phyloP scores from a whole-genome alignment of 2,113 vertebrate species.

The Tinamus guttatus region DNA sequence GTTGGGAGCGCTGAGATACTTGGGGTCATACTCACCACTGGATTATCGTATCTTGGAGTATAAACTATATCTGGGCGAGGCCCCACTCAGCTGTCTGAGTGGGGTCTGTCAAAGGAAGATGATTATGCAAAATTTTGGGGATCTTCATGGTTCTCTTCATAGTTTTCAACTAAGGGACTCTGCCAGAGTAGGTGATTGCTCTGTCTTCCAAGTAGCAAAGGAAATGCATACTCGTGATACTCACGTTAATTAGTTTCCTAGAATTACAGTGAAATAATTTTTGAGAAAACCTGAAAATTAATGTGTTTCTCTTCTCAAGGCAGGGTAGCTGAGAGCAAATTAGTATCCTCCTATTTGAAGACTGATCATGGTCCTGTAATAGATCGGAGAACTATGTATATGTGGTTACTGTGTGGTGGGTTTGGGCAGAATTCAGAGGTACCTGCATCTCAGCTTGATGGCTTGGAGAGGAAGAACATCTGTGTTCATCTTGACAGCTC shows the following conservation, averaged over 20 bases:
- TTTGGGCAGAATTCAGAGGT: background rate
- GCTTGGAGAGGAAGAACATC: background rate
- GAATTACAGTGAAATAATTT: background rate
- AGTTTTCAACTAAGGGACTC: background rate
- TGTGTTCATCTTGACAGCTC: background rate
- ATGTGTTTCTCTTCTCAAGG: background rate
- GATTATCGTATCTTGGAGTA: background rate
- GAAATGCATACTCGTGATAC: background rate
- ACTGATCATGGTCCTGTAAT: background rate
- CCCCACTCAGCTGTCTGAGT: background rate
- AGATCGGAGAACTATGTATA: background rate
- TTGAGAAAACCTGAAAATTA: background rate
- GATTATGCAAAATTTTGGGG: background rate
- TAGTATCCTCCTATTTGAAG: background rate
- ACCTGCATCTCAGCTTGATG: background rate
- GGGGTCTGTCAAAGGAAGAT: background rate
- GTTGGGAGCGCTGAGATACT: background rate
- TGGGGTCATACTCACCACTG: background rate
- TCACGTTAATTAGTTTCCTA: background rate
- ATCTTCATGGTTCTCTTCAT: background rate
- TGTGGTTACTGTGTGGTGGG: background rate
- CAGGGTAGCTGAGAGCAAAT: background rate
- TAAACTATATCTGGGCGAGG: background rate
- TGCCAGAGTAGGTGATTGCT: background rate
- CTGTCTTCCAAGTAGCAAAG: background rate